Conservation (phyloP, 2,888 invertebrate species). For the Lissonota sp. region DNA sequence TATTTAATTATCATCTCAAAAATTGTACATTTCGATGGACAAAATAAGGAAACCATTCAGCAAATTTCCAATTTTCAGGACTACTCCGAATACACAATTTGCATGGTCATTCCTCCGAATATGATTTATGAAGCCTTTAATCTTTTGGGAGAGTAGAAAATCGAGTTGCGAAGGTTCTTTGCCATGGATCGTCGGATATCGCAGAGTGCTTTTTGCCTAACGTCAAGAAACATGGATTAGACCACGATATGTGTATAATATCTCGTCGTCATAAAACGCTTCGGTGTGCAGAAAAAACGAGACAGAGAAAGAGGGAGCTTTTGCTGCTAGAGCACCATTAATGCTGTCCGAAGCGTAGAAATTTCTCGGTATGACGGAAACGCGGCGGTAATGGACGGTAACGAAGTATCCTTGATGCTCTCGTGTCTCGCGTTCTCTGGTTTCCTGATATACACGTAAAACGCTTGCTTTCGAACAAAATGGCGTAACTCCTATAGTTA, state of each 20-base stretch:
- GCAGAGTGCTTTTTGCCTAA: conserved; percentile 18
- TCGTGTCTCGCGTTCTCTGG: conserved; percentile 3
- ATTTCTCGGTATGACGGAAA: conserved; percentile 32
- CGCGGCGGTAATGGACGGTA: conserved; percentile 57
- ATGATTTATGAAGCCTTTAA: conserved; percentile 6
- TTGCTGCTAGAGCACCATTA: not conserved
- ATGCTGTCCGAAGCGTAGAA: not conserved
- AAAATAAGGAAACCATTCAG: not conserved
- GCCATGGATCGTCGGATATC: conserved; percentile 14
- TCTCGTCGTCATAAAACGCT: conserved; percentile 4
- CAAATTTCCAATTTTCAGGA: not conserved
- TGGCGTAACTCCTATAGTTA: no score
- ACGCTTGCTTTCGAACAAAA: no score
- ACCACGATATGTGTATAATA: conserved; percentile 6
- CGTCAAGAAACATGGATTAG: conserved; percentile 22
- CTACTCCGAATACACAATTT: not conserved
- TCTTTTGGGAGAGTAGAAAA: not conserved
- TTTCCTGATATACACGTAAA: no score
- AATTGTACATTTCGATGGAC: not conserved
- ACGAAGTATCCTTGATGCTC: conserved; percentile 56
- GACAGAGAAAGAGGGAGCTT: not conserved
- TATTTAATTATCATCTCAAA: no score
- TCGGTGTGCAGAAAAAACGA: not conserved
- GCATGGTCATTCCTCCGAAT: not conserved
- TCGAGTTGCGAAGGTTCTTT: not conserved